Evolutionary conservation across 2,888 invertebrate genomes (phyloP).

Genomic region (Chironomus riparius): DNA sequence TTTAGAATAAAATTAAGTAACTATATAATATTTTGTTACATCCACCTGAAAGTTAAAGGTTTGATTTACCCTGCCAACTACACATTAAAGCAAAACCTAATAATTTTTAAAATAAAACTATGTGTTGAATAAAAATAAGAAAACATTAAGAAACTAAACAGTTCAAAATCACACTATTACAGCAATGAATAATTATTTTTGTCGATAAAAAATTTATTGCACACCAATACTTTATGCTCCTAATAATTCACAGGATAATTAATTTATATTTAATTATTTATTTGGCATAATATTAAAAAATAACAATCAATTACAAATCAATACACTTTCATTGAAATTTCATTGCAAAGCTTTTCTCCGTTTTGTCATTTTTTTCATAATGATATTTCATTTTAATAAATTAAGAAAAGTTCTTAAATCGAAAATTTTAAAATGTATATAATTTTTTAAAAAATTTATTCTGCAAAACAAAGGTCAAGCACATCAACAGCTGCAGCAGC

Average conservation of each 20-base stretch:
- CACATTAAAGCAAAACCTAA: too few species aligned
- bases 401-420: too few species aligned
- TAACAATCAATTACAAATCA: too few species aligned
- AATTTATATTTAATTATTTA: neutral
- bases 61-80: too few species aligned
- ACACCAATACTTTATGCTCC: neutral
- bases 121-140: too few species aligned
- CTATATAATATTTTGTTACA: neutral
- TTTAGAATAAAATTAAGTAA: neutral
- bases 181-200: neutral
- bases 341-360: conserved; percentile 11
- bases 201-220: neutral
- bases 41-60: too few species aligned
- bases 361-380: conserved; percentile 3
- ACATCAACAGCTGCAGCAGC: conserved; percentile 81
- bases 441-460: too few species aligned
- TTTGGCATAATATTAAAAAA: neutral
- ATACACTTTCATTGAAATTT: conserved; percentile 12
- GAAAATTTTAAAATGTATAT: too few species aligned
- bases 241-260: neutral
- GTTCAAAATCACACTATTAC: neutral
- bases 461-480: conserved; percentile 56
- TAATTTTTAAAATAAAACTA: too few species aligned
- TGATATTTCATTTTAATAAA: neutral
- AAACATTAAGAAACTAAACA: too few species aligned